phyloP scores from a whole-genome alignment of 1,140 invertebrate species.

The Ephestia elutella region DNA sequence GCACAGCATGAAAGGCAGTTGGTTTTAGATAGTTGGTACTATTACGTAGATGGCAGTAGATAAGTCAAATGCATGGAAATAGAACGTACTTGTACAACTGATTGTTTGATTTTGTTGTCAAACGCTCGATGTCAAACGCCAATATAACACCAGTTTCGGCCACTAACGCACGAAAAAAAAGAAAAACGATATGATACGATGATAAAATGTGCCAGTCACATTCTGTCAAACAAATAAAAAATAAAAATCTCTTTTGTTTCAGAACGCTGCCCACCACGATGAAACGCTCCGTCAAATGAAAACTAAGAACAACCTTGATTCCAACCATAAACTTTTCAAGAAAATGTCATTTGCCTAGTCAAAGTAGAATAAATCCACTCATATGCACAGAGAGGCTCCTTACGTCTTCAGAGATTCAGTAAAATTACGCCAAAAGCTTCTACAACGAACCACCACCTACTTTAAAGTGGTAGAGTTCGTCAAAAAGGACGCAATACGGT shows the following conservation, averaged over 20 bases:
- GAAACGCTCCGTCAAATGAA: neutral
- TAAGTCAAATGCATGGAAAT: no score
- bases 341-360: slow-evolving; percentile 32
- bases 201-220: no score
- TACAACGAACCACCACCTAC: slow-evolving; percentile 56
- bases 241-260: slow-evolving; percentile 6
- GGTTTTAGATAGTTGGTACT: no score
- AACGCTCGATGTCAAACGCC: no score
- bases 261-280: neutral
- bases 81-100: no score
- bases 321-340: neutral
- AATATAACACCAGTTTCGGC: no score
- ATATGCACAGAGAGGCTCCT: slow-evolving; percentile 61
- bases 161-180: no score
- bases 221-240: no score
- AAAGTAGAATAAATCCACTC: slow-evolving; percentile 30
- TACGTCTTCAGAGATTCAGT: slow-evolving; percentile 64
- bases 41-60: no score
- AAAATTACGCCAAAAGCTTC: slow-evolving; percentile 59
- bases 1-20: no score
- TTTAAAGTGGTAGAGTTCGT: slow-evolving; percentile 67
- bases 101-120: no score
- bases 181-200: no score
- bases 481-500: slow-evolving; percentile 69
- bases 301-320: neutral